Evolutionary conservation across 2,797 vertebrate genomes (phyloP), one percentile per base, ranked within the genome.

Genomic region (Muraenolepis orangiensis): DNA sequence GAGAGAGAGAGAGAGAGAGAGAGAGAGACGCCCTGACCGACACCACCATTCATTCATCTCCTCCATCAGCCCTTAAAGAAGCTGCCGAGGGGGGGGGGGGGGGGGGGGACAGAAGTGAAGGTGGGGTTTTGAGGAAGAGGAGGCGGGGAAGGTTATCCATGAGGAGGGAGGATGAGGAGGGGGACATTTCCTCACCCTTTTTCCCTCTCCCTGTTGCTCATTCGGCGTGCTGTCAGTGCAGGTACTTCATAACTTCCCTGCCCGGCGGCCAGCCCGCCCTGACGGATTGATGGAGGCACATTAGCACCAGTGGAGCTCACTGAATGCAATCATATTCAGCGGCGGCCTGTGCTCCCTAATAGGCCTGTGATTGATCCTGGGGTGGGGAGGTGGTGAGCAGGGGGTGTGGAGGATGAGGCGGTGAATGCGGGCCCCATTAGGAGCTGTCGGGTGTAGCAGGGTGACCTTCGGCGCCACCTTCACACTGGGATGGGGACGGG

Each of bases 221-320:
- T 91, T 88, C 91, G 86, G 84, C 86, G 10, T 14, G 82, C 84
- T 91, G 93, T 93, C 92, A 90, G 87, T 80, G 78, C 79, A 85
- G 87, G 87, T 91, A 94, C 93, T 94, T 94, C 92, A 94, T 94
- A 95, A 94, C 90, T 80, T 77, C 87, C 88, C 86, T n/a, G 85
- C 90, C 91, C 91, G 69, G 66, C 73, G 86, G 88, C 90, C 90
- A 87, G 86, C 85, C 89, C 77, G 83, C 87, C 87, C 90, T 94
- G 94, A 94, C 93, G 92, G 94, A 94, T 95, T 93, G 93, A 94
- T 94, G 87, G 89, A 91, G 91, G 90, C 89, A 91, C 92, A 93
- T 93, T 94, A 94, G 91, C 87, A 87, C 87, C 85, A 84, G 88
- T 89, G 87, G 90, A 80, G 87, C 89, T 82, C 90, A 76, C 84